Percentiles rank a stretch among this genome's conserved stretches.
phyloP scores from a whole-genome alignment of 2,113 vertebrate species.

The Sphyrna mokarran region DNA sequence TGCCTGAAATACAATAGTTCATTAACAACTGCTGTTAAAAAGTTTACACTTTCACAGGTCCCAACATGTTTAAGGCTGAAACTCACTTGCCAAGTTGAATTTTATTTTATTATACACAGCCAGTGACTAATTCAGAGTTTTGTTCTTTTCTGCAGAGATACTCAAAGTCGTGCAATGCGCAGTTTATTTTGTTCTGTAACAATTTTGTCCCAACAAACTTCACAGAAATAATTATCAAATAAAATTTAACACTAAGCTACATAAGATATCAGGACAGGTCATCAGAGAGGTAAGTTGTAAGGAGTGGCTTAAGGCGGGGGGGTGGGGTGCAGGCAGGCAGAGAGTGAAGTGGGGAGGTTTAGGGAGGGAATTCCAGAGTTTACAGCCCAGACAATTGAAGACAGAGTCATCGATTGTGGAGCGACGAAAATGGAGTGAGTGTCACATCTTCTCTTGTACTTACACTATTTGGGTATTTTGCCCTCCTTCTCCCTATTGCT shows the following conservation, averaged over 20 bases:
- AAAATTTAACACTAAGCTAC: no score
- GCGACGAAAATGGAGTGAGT: not conserved
- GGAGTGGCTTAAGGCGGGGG: not conserved
- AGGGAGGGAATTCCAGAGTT: not conserved
- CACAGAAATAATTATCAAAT: not conserved
- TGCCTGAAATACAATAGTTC: conserved; percentile 57
- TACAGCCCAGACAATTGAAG: not conserved
- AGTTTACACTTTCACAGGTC: not conserved
- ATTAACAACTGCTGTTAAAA: not conserved
- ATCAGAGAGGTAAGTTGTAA: not conserved
- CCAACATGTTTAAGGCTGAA: not conserved
- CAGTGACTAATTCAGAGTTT: not conserved
- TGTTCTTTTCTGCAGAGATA: not conserved
- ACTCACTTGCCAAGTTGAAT: not conserved
- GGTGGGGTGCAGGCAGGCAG: no score
- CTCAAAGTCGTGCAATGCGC: not conserved
- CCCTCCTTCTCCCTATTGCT: no score
- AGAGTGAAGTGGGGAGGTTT: not conserved
- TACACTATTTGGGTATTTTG: no score
- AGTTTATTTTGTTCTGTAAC: not conserved
- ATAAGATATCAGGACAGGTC: not conserved
- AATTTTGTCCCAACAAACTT: not conserved
- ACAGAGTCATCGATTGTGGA: not conserved
- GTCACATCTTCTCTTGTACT: not conserved
- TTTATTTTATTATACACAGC: not conserved